Conservation (phyloP, 2,888 invertebrate species). For the Automeris io region DNA sequence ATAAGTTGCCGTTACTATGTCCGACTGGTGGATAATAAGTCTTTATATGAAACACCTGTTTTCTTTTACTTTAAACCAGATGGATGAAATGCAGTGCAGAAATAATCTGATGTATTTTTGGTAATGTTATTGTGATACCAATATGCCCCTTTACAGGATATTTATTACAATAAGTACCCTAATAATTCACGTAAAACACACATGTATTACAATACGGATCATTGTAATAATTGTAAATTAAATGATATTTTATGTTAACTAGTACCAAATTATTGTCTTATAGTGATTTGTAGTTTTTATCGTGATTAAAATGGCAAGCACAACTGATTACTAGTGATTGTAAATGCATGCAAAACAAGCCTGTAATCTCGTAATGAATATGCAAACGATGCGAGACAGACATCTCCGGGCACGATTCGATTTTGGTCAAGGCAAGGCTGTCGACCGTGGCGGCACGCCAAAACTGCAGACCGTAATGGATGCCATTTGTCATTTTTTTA, state of each 20-base stretch:
- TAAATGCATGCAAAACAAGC: constrained; percentile 34
- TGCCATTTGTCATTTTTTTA: constrained; percentile 57
- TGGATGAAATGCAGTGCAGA: neutral
- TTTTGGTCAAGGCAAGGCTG: constrained; percentile 70
- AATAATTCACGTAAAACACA: too few relatives aligned
- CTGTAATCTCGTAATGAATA: constrained; percentile 45
- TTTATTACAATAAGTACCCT: too few relatives aligned
- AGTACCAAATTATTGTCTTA: too few relatives aligned
- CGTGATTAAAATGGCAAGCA: neutral
- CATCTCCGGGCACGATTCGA: constrained; percentile 49
- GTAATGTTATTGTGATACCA: too few relatives aligned
- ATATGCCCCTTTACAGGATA: too few relatives aligned
- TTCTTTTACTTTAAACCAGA: neutral
- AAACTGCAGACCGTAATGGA: constrained; percentile 44
- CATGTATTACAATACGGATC: too few relatives aligned
- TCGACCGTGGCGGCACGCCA: constrained; percentile 67
- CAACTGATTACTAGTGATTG: constrained; percentile 1
- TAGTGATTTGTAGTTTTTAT: neutral
- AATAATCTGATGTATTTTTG: too few relatives aligned
- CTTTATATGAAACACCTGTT: constrained; percentile 2
- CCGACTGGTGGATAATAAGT: constrained; percentile 8
- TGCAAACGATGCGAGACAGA: constrained; percentile 41
- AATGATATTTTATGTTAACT: too few relatives aligned
- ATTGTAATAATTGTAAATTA: too few relatives aligned
- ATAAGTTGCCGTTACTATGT: constrained; percentile 32